Percentiles rank a stretch among this genome's conserved stretches.
Evolutionary conservation across 23 tunicate species (phyloP).

Genomic region (Trididemnum nubilum): DNA sequence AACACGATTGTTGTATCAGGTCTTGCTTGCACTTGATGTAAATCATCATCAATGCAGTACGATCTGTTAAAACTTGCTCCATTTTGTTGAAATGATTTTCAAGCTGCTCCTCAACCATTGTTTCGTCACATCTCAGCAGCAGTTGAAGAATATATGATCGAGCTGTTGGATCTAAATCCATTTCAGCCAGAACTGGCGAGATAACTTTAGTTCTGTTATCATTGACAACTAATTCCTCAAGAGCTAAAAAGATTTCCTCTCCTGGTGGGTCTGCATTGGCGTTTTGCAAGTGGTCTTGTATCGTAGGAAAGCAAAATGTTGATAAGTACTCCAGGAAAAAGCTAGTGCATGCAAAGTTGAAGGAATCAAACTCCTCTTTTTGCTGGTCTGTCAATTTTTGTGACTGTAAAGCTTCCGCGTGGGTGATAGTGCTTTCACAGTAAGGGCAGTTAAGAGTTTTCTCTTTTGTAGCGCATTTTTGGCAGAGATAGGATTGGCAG

Average conservation of each 20-base stretch:
- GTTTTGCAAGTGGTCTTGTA: slow-evolving; percentile 4
- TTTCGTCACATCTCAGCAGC: slow-evolving; percentile 32
- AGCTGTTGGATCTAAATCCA: slow-evolving; percentile 29
- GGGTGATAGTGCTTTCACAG: slow-evolving; percentile 24
- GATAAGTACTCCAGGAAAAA: slow-evolving; percentile 74
- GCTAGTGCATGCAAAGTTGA: slow-evolving; percentile 52
- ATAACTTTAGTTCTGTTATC: slow-evolving; percentile 30
- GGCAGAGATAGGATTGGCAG: slow-evolving; percentile 53
- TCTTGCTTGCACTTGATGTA: slow-evolving; percentile 56
- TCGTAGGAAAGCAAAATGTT: slow-evolving; percentile 51
- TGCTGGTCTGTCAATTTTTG: slow-evolving; percentile 29
- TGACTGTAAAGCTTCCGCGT: slow-evolving; percentile 14
- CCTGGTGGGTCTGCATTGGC: background rate
- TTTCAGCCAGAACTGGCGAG: slow-evolving; percentile 28
- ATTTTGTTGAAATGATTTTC: slow-evolving; percentile 40
- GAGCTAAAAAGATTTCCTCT: slow-evolving; percentile 1
- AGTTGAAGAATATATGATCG: slow-evolving; percentile 61
- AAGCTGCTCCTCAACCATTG: slow-evolving; percentile 24
- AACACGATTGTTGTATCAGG: background rate
- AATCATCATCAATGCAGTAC: slow-evolving; percentile 32
- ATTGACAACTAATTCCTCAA: slow-evolving; percentile 42
- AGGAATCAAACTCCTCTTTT: slow-evolving; percentile 28
- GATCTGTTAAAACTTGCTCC: slow-evolving; percentile 33
- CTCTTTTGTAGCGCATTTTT: slow-evolving; percentile 26
- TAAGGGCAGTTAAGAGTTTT: slow-evolving; percentile 37